Evolutionary conservation across 2,797 vertebrate species (phyloP), one percentile per base, ranked within the genome.

Genomic region (Babyrousa celebensis): DNA sequence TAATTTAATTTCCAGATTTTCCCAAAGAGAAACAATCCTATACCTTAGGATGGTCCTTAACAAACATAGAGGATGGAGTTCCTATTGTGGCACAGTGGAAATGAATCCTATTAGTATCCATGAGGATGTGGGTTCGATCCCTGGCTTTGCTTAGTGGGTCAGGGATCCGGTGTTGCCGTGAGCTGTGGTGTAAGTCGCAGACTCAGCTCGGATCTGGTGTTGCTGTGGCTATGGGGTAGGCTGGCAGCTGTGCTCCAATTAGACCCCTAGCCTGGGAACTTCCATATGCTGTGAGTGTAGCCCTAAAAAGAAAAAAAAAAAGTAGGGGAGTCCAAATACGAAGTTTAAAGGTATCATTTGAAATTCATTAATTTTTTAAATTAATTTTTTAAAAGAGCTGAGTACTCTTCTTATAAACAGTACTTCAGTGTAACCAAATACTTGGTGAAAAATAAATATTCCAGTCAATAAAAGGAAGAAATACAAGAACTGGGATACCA

Each of bases 1-100:
- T 93, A 56, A 95, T 58, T 88, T 71, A 85, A 89, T 91, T 56
- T 72, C 29, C 40, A 90, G 29, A 67, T 65, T 62, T 11, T 10
- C 54, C 54, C 70, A 5, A 95, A 92, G 83, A 60, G 54, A 93
- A 96, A 63, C 14, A 94, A 83, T 18, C 9, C 1, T 85, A 3
- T 85, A 29, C 63, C 12, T 89, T 95, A 96, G 78, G 29, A 83
- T 72, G 6, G 4, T 56, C 68, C 48, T 91, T 60, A 32, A 70
- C 36, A 77, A 93, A 85, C 60, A 27, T 40, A 77, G 7, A 6
- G 2, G 43, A 79, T 48, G 43, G 43, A 48, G 43, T 48, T 48
- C 43, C 43, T 1, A 10, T 48, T 48, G 43, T 48, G 43, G 43
- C 43, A 48, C 43, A 48, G 9, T 48, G 43, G 43, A 48, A 48